Conservation (phyloP, 2,113 vertebrate species). For the Dipodomys merriami region DNA sequence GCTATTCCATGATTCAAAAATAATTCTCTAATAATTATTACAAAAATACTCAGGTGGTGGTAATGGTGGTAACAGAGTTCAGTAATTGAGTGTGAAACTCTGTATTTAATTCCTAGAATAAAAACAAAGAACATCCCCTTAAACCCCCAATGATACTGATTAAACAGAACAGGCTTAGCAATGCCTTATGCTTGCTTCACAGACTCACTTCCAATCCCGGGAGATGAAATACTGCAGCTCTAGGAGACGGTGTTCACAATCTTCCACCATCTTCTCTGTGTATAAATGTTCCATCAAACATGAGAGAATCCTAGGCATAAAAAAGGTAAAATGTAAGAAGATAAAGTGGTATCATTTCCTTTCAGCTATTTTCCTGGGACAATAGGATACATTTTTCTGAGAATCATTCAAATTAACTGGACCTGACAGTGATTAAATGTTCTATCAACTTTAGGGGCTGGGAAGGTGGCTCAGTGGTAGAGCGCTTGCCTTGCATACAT, state of each 20-base stretch:
- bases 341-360: background rate
- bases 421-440: background rate
- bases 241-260: constrained; percentile 95
- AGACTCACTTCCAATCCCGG: constrained; percentile 97
- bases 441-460: background rate
- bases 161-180: background rate
- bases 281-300: constrained; percentile 99
- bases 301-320: constrained; percentile 92
- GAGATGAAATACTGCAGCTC: constrained; percentile 99
- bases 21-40: background rate
- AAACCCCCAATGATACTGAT: background rate
- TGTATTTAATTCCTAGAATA: background rate
- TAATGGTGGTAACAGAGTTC: background rate
- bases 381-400: constrained; percentile 1
- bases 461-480: too few species aligned
- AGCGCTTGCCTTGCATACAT: too few species aligned
- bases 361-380: background rate
- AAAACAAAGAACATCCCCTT: background rate
- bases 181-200: background rate
- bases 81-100: background rate
- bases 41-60: background rate
- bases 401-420: constrained; percentile 36
- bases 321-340: background rate
- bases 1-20: background rate
- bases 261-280: constrained; percentile 98